A percentile compares a stretch with the other conserved stretches of the same genome.
phyloP scores from a whole-genome alignment of 2,888 invertebrate species.

The Bembecia ichneumoniformis region DNA sequence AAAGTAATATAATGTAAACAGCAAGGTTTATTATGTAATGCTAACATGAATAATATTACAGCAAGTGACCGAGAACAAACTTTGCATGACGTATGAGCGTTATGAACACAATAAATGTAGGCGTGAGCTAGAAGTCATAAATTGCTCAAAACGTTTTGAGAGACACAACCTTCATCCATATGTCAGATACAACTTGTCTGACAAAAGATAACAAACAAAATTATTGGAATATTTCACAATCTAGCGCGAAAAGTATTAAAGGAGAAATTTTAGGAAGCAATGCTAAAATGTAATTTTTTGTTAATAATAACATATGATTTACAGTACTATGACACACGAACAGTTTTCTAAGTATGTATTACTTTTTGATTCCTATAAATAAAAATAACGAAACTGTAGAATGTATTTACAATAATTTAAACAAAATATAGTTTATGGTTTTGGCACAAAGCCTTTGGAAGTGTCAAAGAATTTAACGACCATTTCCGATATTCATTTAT shows the following conservation, averaged over 20 bases:
- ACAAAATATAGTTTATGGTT: constrained; percentile 7
- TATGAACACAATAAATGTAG: constrained; percentile 11
- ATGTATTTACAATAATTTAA: neutral
- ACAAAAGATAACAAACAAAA: too few species aligned
- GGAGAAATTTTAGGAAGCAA: too few species aligned
- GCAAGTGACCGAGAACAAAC: constrained; percentile 26
- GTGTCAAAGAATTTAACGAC: constrained; percentile 36
- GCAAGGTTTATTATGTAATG: constrained; percentile 32
- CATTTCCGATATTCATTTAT: constrained; percentile 37
- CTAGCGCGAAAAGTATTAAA: too few species aligned
- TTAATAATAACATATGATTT: too few species aligned
- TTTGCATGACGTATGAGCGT: constrained; percentile 8
- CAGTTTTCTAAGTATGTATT: too few species aligned
- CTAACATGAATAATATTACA: constrained; percentile 22
- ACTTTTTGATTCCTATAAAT: too few species aligned
- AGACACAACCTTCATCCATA: neutral
- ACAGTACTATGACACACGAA: too few species aligned
- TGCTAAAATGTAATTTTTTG: too few species aligned
- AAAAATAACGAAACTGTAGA: neutral
- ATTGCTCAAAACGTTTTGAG: neutral
- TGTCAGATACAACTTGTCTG: too few species aligned
- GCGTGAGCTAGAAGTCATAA: constrained; percentile 1
- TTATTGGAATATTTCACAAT: too few species aligned
- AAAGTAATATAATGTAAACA: constrained; percentile 12
- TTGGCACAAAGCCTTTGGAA: constrained; percentile 35